phyloP scores from a whole-genome alignment of 2,888 invertebrate species.

The Nephrotoma guestfalica region DNA sequence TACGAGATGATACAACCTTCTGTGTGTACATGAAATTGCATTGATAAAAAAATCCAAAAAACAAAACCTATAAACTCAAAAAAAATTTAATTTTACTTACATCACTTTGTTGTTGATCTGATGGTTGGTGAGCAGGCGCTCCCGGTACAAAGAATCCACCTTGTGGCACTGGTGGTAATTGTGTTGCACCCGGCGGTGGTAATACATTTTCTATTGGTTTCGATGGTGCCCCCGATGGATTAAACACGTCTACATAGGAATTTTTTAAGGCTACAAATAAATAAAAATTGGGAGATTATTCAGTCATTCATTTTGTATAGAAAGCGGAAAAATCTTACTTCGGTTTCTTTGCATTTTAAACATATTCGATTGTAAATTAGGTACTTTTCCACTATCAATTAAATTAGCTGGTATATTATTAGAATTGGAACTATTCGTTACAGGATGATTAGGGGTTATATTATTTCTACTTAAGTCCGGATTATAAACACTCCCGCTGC shows the following conservation, averaged over 20 bases:
- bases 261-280: conserved; percentile 55
- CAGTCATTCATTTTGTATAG: not conserved
- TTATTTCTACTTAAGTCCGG: not conserved
- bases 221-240: conserved; percentile 43
- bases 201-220: conserved; percentile 26
- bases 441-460: not conserved
- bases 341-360: conserved; percentile 66
- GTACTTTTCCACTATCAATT: conserved; percentile 17
- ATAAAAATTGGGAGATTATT: not conserved
- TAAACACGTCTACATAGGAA: conserved; percentile 83
- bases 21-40: not conserved
- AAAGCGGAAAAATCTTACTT: conserved; percentile 38
- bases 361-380: conserved; percentile 45
- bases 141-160: conserved; percentile 28
- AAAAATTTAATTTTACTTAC: not conserved
- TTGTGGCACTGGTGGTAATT: conserved; percentile 27
- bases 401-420: conserved; percentile 10
- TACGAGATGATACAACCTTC: not conserved
- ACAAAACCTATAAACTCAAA: not conserved
- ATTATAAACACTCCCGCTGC: not conserved
- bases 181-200: conserved; percentile 21
- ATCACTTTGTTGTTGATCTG: not conserved
- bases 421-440: not conserved
- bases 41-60: not conserved
- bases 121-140: not conserved